These are phyloP conservation scores for Netelia melanura DNA, from an alignment of 2,888 invertebrate species.

Conservation along the genomic window DNA sequence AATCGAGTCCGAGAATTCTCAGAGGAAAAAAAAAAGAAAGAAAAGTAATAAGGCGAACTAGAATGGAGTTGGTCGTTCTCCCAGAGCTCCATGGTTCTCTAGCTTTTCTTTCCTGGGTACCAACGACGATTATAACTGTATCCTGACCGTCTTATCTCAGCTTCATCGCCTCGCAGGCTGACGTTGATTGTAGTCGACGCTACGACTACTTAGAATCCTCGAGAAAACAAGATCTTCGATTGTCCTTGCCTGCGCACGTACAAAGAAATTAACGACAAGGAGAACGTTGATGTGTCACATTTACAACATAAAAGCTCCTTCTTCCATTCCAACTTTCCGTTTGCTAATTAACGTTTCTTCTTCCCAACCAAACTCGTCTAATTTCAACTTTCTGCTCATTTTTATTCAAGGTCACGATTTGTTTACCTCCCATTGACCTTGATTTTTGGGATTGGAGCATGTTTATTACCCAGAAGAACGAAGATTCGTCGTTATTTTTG, in stretches of 20 bases:
- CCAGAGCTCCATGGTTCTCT: conserved; percentile 6
- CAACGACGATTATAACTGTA: conserved; percentile 34
- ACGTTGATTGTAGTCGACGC: background rate
- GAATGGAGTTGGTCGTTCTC: background rate
- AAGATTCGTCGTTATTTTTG: too few species aligned
- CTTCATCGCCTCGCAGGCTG: conserved; percentile 18
- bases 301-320: too few species aligned
- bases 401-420: too few species aligned
- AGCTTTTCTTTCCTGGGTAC: conserved; percentile 13
- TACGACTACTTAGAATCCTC: background rate
- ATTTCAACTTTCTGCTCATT: too few species aligned
- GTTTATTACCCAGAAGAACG: too few species aligned
- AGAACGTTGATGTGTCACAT: too few species aligned
- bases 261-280: background rate
- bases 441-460: too few species aligned
- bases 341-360: background rate
- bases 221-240: conserved; percentile 45
- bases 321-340: background rate
- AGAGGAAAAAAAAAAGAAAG: too few species aligned
- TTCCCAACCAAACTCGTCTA: too few species aligned
- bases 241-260: conserved; percentile 27
- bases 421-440: too few species aligned
- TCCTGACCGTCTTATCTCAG: conserved; percentile 45
- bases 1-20: too few species aligned
- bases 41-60: background rate